phyloP scores from a whole-genome alignment of 2,113 vertebrate species.

The Climacteris rufus region DNA sequence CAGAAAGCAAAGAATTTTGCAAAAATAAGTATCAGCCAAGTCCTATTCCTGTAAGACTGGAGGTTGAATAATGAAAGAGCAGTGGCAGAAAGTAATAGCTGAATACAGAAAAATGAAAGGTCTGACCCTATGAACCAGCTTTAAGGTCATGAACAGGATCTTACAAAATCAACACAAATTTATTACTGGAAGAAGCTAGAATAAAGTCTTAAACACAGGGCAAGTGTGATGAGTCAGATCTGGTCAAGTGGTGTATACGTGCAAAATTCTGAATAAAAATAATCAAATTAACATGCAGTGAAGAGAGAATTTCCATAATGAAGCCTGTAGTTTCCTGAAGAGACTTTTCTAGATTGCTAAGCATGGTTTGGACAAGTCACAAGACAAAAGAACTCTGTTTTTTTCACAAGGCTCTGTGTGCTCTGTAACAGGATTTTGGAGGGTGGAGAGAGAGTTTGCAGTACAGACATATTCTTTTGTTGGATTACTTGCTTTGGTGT shows the following conservation, averaged over 20 bases:
- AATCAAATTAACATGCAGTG: slow-evolving; percentile 15
- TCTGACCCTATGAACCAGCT: slow-evolving; percentile 44
- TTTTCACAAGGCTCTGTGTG: background rate
- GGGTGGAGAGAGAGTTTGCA: background rate
- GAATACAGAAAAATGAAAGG: slow-evolving; percentile 36
- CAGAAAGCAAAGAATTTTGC: slow-evolving; percentile 49
- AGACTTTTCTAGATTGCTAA: background rate
- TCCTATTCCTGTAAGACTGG: slow-evolving; percentile 43
- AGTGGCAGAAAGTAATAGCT: slow-evolving; percentile 35
- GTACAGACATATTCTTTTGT: background rate
- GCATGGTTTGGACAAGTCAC: background rate
- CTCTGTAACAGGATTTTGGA: background rate
- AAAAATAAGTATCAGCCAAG: slow-evolving; percentile 46
- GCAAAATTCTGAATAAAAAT: slow-evolving; percentile 38
- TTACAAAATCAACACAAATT: slow-evolving; percentile 51
- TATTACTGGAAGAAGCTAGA: slow-evolving; percentile 53
- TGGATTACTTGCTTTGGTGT: background rate
- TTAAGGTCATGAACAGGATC: slow-evolving; percentile 47
- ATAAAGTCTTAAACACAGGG: background rate
- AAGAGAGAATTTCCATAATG: slow-evolving; percentile 19
- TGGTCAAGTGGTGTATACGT: slow-evolving; percentile 21
- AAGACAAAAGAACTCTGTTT: background rate
- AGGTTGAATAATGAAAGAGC: slow-evolving; percentile 40
- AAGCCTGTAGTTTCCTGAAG: slow-evolving; percentile 29
- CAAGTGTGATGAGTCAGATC: slow-evolving; percentile 34